Percentiles rank a stretch among this genome's conserved stretches.
Conservation (phyloP, 2,113 vertebrate species). For the Pluvialis apricaria region DNA sequence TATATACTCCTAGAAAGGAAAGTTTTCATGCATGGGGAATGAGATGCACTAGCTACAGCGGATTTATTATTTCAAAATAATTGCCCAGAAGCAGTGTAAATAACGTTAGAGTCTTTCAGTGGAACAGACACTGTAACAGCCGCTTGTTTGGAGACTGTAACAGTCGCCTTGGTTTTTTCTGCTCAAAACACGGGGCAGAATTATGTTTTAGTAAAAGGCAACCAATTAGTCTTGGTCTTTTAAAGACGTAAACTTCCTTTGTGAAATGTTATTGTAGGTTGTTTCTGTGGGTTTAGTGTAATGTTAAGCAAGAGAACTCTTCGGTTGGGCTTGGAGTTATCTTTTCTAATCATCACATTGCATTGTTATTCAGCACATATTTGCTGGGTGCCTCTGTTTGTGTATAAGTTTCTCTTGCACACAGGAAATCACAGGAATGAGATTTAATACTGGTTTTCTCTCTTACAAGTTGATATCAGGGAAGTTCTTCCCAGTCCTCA, state of each 20-base stretch:
- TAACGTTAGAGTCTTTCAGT: background rate
- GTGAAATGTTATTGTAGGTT: background rate
- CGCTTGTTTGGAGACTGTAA: background rate
- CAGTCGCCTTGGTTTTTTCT: background rate
- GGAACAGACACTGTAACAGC: background rate
- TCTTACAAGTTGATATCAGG: background rate
- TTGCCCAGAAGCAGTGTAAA: background rate
- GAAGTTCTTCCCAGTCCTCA: background rate
- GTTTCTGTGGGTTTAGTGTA: background rate
- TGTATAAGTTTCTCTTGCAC: background rate
- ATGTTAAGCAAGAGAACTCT: background rate
- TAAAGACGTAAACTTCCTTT: background rate
- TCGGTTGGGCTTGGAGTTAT: background rate
- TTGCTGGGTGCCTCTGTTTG: background rate
- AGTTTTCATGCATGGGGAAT: background rate
- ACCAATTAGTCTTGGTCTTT: background rate
- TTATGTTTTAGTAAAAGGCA: background rate
- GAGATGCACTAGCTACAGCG: background rate
- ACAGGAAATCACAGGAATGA: background rate
- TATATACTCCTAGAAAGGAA: background rate
- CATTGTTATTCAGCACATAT: background rate
- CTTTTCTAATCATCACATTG: background rate
- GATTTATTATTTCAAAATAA: slow-evolving; percentile 7
- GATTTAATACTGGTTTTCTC: background rate
- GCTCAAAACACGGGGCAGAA: background rate